Evolutionary conservation across 2,113 vertebrate species (phyloP), one percentile per base, ranked within the genome.

Genomic region (Carettochelys insculpta): DNA sequence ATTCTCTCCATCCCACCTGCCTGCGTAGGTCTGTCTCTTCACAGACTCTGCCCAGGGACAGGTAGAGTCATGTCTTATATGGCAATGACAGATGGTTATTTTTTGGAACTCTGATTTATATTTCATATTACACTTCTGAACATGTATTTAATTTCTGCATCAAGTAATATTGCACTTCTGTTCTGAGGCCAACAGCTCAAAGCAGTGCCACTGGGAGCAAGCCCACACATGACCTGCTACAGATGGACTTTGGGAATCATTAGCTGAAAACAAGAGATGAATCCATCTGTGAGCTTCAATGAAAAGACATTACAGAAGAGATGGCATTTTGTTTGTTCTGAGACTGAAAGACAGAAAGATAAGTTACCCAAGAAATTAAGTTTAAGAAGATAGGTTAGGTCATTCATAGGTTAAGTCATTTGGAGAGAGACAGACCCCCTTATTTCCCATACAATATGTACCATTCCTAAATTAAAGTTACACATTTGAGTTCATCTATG

Each of bases 211-310:
- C 19, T 88, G 34, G 41, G 11, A 89, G 8, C 86, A 86, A 82
- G 31, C 11, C 8, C 14, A 71, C 10, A 5, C 11, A 34, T 58
- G 4, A 56, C 54, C 14, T 78, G 3, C 41, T 22, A 58, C 73
- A 95, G 94, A 90, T 58, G 41, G 27, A 85, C 16, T 87, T 52
- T 45, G n/a, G 41, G 91, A 91, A 45, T 65, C 10, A 45, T 76
- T 61, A 90, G 76, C 77, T 34, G 38, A 79, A 92, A 90, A 1
- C 76, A 48, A 56, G 14, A 29, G 56, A 73, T 80, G 50, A 51
- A 7, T 77, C 56, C 80, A n/a, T 43, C 68, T 7, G 10, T 48
- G 9, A 71, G 5, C 6, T 85, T 56, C n/a, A 89, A 31, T 34
- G 50, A 56, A 91, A 22, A 5, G 2, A 25, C 14, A 8, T 80